Percentiles rank a stretch among this genome's conserved stretches.
phyloP scores from a whole-genome alignment of 1,140 invertebrate species.

The Hyposmocoma kahamanoa region DNA sequence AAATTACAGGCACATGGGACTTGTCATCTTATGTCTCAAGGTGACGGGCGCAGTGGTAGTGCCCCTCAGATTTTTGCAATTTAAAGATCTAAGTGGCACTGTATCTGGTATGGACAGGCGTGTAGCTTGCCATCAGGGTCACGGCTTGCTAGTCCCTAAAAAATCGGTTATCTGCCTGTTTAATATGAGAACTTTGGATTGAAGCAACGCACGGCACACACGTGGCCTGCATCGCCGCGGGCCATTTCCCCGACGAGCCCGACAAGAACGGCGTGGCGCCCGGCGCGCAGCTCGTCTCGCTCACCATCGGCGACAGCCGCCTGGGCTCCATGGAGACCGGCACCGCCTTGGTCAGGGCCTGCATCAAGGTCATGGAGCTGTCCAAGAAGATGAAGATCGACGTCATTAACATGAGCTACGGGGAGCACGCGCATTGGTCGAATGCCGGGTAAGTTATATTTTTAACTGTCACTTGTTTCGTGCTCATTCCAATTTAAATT shows the following conservation, averaged over 20 bases:
- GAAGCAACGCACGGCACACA: conserved; percentile 97
- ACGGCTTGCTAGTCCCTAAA: too few species aligned
- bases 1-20: too few species aligned
- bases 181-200: too few species aligned
- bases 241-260: conserved; percentile 91
- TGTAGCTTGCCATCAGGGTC: too few species aligned
- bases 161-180: too few species aligned
- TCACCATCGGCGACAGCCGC: conserved; percentile 93
- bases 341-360: conserved; percentile 90
- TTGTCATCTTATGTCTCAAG: too few species aligned
- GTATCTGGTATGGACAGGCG: too few species aligned
- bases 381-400: conserved; percentile 79
- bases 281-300: conserved; percentile 95
- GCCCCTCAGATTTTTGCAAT: too few species aligned
- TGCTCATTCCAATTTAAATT: too few species aligned
- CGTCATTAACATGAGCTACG: conserved; percentile 99
- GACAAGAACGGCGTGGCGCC: conserved; percentile 96
- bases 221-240: conserved; percentile 96
- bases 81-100: too few species aligned
- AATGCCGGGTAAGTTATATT: conserved; percentile 83
- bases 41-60: too few species aligned
- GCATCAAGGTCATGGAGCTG: conserved; percentile 89
- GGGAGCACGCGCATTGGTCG: conserved; percentile 93
- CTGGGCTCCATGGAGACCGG: conserved; percentile 97
- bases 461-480: too few species aligned